These are phyloP conservation scores for Pseudolycoriella hygida DNA, from an alignment of 2,888 invertebrate genomes.

Conservation along the genomic window DNA sequence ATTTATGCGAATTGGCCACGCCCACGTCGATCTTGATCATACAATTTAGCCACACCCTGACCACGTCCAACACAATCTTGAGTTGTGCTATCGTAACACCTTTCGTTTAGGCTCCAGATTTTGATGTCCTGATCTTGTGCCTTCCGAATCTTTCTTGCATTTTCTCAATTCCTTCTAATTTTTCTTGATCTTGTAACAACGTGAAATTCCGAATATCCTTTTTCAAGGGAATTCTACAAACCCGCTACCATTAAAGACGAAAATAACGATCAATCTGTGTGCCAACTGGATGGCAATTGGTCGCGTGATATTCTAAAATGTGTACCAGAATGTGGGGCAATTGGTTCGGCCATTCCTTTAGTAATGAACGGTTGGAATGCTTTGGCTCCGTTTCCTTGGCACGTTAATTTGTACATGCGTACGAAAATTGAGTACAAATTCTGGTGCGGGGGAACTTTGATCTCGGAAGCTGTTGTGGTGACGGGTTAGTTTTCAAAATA, in stretches of 20 bases:
- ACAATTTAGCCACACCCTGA: too few relatives aligned
- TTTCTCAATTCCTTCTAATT: too few relatives aligned
- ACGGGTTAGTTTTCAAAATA: too few relatives aligned
- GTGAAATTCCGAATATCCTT: not conserved
- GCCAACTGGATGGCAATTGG: constrained; percentile 29
- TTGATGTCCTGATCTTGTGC: too few relatives aligned
- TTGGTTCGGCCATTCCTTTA: constrained; percentile 13
- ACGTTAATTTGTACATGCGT: constrained; percentile 26
- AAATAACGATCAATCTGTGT: constrained; percentile 17
- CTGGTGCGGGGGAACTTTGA: constrained; percentile 30
- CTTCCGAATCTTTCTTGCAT: too few relatives aligned
- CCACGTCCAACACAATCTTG: too few relatives aligned
- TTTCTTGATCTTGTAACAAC: too few relatives aligned
- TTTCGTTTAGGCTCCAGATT: too few relatives aligned
- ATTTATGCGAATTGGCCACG: too few relatives aligned
- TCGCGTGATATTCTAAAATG: constrained; percentile 23
- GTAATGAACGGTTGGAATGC: constrained; percentile 23
- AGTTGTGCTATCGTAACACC: too few relatives aligned
- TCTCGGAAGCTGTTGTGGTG: constrained; percentile 20
- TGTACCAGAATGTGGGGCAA: constrained; percentile 18
- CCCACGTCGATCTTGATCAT: too few relatives aligned
- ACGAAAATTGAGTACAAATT: constrained; percentile 23
- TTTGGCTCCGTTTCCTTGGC: constrained; percentile 26
- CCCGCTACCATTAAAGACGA: constrained; percentile 14
- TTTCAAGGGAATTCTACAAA: constrained; percentile 17